Percentiles rank a stretch among this genome's conserved stretches.
These are phyloP conservation scores for Cephalopholis sonnerati DNA, from an alignment of 2,113 vertebrate genomes.

Conservation along the genomic window DNA sequence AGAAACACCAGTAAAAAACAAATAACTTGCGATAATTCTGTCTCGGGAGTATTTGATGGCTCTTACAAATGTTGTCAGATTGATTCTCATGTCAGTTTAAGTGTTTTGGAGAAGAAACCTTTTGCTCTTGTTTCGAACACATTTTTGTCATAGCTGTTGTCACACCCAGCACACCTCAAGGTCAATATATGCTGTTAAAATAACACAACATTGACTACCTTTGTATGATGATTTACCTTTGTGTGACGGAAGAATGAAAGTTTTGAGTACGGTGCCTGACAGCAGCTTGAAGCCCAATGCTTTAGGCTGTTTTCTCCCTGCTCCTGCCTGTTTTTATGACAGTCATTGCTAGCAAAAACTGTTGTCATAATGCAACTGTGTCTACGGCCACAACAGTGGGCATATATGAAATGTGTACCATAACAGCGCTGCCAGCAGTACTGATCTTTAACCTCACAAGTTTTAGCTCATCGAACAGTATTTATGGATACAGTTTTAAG, in stretches of 20 bases:
- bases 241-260: background rate
- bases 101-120: slow-evolving; percentile 25
- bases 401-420: background rate
- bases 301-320: background rate
- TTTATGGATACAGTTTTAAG: background rate
- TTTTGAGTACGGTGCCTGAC: background rate
- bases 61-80: slow-evolving; percentile 29
- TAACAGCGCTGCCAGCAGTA: background rate
- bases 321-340: background rate
- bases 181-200: background rate
- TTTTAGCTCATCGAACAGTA: background rate
- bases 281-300: background rate
- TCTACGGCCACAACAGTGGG: background rate
- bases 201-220: no score
- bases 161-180: background rate
- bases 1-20: slow-evolving; percentile 14
- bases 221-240: background rate
- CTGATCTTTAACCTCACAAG: background rate
- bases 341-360: background rate
- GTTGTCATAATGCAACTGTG: background rate
- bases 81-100: slow-evolving; percentile 32
- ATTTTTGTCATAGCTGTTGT: background rate
- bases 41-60: background rate
- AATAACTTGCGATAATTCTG: slow-evolving; percentile 9
- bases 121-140: background rate